phyloP scores from a whole-genome alignment of 2,113 vertebrate species.

The Trichomycterus rosablanca region DNA sequence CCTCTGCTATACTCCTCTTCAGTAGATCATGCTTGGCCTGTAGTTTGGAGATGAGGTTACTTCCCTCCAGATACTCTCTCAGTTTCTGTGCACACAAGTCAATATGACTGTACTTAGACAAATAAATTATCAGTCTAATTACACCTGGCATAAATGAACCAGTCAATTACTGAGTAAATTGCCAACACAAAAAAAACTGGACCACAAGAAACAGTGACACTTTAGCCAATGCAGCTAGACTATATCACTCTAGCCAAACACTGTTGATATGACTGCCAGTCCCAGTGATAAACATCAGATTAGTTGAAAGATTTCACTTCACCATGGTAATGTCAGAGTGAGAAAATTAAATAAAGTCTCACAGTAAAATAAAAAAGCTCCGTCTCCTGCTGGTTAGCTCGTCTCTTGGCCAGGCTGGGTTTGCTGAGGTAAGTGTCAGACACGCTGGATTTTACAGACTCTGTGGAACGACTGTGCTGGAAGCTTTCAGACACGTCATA shows the following conservation, averaged over 20 bases:
- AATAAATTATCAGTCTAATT: slow-evolving; percentile 27
- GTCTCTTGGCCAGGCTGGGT: slow-evolving; percentile 91
- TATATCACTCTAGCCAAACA: background rate
- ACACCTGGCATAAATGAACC: slow-evolving; percentile 7
- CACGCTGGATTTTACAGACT: slow-evolving; percentile 94
- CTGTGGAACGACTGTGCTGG: slow-evolving; percentile 95
- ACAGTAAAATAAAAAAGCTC: slow-evolving; percentile 99
- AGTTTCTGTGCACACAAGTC: slow-evolving; percentile 77
- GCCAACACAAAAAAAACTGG: no score
- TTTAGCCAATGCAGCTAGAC: background rate
- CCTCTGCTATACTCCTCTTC: slow-evolving; percentile 91
- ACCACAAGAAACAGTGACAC: background rate
- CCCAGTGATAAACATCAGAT: background rate
- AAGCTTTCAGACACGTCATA: slow-evolving; percentile 96
- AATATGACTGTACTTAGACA: slow-evolving; percentile 28
- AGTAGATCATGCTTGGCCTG: slow-evolving; percentile 96
- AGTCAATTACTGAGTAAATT: slow-evolving; percentile 24
- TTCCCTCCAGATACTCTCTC: slow-evolving; percentile 93
- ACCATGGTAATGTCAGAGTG: no score
- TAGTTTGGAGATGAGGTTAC: slow-evolving; percentile 95
- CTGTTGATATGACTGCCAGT: no score
- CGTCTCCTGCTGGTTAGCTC: slow-evolving; percentile 97
- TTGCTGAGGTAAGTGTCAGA: slow-evolving; percentile 98
- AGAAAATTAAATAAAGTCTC: slow-evolving; percentile 55
- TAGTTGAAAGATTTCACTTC: no score